Percentiles rank a stretch among this genome's conserved stretches.
Conservation (phyloP, 2,113 vertebrate species). For the Pipra filicauda region DNA sequence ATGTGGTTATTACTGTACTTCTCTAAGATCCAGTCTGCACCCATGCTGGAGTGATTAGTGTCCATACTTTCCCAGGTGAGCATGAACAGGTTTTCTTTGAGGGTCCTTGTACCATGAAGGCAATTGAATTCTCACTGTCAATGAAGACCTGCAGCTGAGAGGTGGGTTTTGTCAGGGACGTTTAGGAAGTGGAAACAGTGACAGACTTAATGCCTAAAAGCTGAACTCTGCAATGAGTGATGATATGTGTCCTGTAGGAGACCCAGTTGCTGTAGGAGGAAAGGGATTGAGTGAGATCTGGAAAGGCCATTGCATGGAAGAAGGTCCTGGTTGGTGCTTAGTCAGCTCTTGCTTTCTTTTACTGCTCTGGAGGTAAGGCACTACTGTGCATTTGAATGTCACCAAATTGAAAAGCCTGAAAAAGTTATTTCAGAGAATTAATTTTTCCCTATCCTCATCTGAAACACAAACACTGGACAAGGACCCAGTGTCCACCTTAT, state of each 20-base stretch:
- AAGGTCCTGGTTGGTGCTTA: neutral
- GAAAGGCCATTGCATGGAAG: neutral
- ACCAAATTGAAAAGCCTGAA: neutral
- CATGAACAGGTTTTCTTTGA: neutral
- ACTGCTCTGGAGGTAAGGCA: neutral
- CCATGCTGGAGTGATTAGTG: neutral
- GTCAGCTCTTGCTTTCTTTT: neutral
- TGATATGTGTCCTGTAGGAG: fast-evolving
- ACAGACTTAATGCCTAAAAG: neutral
- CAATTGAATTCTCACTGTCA: neutral
- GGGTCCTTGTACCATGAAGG: neutral
- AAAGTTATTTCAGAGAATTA: neutral
- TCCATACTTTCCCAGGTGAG: neutral
- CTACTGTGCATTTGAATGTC: neutral
- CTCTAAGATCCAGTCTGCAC: neutral
- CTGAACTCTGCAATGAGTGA: neutral
- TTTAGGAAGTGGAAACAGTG: neutral
- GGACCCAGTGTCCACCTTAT: neutral
- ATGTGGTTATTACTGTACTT: neutral
- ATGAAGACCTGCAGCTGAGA: neutral
- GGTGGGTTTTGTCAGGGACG: neutral
- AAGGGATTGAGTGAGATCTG: neutral
- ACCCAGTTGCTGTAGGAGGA: neutral
- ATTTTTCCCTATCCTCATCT: neutral
- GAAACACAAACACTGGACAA: neutral